A percentile compares a stretch with the other conserved stretches of the same genome.
phyloP scores from a whole-genome alignment of 1,140 invertebrate genomes.

The Neotoxoptera formosana region DNA sequence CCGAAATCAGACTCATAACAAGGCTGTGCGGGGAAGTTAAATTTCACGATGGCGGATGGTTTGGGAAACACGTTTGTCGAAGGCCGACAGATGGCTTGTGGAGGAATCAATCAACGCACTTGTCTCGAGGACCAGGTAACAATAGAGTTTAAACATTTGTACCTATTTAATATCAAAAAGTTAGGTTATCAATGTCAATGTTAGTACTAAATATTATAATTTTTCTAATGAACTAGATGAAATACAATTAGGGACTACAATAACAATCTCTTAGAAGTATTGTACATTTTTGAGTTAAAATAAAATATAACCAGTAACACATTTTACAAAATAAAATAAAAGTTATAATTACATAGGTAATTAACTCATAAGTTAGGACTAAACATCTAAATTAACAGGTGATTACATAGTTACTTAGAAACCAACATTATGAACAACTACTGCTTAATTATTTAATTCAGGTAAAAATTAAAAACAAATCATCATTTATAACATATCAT shows the following conservation, averaged over 20 bases:
- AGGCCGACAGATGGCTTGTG: not conserved
- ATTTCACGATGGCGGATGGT: not conserved
- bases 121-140: not conserved
- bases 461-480: too few species aligned
- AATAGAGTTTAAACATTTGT: not conserved
- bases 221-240: not conserved
- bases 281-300: not conserved
- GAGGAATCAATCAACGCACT: not conserved
- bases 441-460: not conserved
- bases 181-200: not conserved
- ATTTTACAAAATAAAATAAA: not conserved
- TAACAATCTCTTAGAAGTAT: not conserved
- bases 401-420: too few species aligned
- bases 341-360: not conserved
- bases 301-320: not conserved
- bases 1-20: not conserved
- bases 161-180: not conserved
- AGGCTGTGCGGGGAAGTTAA: not conserved
- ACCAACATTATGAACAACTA: not conserved
- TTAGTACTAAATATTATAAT: not conserved
- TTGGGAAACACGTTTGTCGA: not conserved
- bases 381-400: not conserved
- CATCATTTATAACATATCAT: not conserved
- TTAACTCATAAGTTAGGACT: not conserved
- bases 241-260: not conserved